Base-by-base conservation (phyloP, 30 jellyfish, hydroid and myxozoan species). In the Mastigias papua region DNA sequence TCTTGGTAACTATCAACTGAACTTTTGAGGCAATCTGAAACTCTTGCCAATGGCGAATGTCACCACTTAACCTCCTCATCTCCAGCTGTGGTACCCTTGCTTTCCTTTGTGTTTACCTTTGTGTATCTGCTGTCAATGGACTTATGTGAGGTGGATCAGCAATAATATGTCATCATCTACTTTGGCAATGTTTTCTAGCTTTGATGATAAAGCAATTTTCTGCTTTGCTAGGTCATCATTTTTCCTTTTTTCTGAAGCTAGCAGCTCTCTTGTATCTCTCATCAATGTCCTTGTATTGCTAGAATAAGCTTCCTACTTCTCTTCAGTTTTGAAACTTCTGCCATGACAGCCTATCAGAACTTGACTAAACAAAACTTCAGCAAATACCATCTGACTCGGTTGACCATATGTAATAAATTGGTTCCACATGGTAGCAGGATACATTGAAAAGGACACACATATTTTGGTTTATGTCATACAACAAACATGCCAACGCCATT, bases 21-120 rank as follows among this genome's bases (percentile, higher is more conserved):
- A 76, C 87, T 76, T 54, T 76, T 74, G 16, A 76, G 49, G 60
- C 73, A 46, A 72, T 51, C 87, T 74, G 49, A 76, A 76, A 76
- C 76, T 76, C 76, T 76, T 76, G 87, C 75, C 87, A 76, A n/a
- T 49, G 75, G 54, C 54, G 49, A 20, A 25, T 34, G 29, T 76
- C 74, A 20, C 87, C 74, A 48, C 23, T 76, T 15, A 76, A 76
- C 48, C 74, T 48, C 75, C 49, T 51, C 74, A 76, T 76, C 30
- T 76, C 87, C 4, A 76, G 58, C 37, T 76, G 46, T 46, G 87
- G 87, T 21, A 76, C 54, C 58, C 87, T 48, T 46, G 75, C 87
- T 19, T 51, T 49, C 46, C 29, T 51, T 9, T 10, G 25, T 3
- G 32, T 50, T 48, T 74, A 48, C 60, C 27, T 49, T 1, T 76